phyloP scores from a whole-genome alignment of 2,888 invertebrate species.

The Syritta pipiens region DNA sequence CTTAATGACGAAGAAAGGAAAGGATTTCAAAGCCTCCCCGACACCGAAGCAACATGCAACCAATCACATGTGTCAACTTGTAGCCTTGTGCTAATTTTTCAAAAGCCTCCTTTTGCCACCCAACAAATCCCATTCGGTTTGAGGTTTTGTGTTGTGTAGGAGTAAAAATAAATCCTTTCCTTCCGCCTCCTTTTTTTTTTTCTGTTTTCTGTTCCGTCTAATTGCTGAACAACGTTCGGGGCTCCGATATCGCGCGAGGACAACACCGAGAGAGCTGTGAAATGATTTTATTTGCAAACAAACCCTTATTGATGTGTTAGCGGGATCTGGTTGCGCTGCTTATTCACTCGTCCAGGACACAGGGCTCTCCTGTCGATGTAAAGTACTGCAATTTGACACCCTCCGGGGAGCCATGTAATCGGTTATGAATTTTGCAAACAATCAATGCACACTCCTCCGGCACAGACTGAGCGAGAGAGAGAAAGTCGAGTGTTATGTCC shows the following conservation, averaged over 20 bases:
- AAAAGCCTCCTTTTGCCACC: background rate
- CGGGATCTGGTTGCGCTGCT: slow-evolving; percentile 16
- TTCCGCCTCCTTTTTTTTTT: background rate
- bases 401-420: slow-evolving; percentile 56
- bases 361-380: slow-evolving; percentile 39
- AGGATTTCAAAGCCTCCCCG: background rate
- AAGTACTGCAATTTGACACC: slow-evolving; percentile 55
- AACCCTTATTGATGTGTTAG: slow-evolving; percentile 51
- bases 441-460: slow-evolving; percentile 53
- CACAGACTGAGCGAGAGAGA: background rate
- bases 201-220: slow-evolving; percentile 1
- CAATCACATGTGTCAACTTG: slow-evolving; percentile 25
- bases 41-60: slow-evolving; percentile 4
- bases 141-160: slow-evolving; percentile 2
- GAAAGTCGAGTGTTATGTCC: slow-evolving; percentile 1
- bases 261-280: slow-evolving; percentile 5
- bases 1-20: background rate
- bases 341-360: background rate
- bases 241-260: slow-evolving; percentile 17
- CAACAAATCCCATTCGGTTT: background rate
- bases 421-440: slow-evolving; percentile 65
- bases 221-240: slow-evolving; percentile 32
- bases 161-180: background rate
- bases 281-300: slow-evolving; percentile 60
- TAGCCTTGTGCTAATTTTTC: slow-evolving; percentile 38